Conservation (phyloP, 2,113 vertebrate genomes). For the Uria lomvia region DNA sequence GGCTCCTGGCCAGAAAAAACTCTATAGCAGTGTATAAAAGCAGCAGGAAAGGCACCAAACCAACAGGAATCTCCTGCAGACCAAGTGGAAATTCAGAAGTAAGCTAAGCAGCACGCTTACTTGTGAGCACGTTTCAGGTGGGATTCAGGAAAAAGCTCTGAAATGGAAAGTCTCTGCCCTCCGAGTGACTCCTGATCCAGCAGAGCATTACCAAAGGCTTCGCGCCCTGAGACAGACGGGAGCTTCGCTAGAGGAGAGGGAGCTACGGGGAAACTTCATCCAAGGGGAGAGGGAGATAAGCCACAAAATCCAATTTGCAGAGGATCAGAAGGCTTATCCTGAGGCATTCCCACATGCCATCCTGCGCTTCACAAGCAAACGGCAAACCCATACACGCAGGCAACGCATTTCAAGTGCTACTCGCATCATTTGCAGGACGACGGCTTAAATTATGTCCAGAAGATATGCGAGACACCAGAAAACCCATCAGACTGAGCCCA, state of each 20-base stretch:
- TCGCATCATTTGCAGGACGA: not conserved
- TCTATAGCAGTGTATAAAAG: not conserved
- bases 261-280: not conserved
- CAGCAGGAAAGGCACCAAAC: constrained; percentile 3
- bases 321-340: constrained; percentile 16
- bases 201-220: not conserved
- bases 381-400: rapidly evolving
- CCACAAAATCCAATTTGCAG: constrained; percentile 25
- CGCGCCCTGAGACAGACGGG: not conserved
- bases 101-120: not conserved
- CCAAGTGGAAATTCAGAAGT: not conserved
- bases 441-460: not conserved
- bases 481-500: not conserved
- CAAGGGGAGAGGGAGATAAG: constrained; percentile 13
- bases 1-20: not conserved
- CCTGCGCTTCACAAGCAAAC: not conserved
- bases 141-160: not conserved
- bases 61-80: rapidly evolving
- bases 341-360: not conserved
- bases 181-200: not conserved
- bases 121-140: not conserved
- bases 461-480: not conserved
- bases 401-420: not conserved
- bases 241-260: not conserved
- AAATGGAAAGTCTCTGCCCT: not conserved